These are phyloP conservation scores for Leptodirus hochenwartii DNA, from an alignment of 2,888 invertebrate genomes.

Conservation along the genomic window DNA sequence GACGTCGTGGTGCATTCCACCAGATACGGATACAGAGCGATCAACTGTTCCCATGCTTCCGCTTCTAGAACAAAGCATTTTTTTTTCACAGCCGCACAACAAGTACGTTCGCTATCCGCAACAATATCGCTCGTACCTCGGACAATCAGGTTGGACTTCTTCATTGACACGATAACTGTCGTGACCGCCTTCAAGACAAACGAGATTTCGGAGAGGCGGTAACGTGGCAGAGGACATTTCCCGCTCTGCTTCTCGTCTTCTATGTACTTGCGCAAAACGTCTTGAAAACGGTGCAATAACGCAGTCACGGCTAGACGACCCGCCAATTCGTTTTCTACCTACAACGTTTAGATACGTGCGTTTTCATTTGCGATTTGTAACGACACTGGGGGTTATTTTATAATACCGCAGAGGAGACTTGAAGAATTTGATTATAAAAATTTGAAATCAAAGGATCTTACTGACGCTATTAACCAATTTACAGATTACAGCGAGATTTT, in stretches of 20 bases:
- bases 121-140: too few relatives aligned
- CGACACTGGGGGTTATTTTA: too few relatives aligned
- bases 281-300: slow-evolving; percentile 78
- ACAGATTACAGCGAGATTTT: too few relatives aligned
- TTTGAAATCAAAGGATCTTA: too few relatives aligned
- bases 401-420: too few relatives aligned
- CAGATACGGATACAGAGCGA: slow-evolving; percentile 76
- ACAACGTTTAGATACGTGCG: too few relatives aligned
- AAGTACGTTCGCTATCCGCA: slow-evolving; percentile 61
- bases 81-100: too few relatives aligned
- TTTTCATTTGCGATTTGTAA: too few relatives aligned
- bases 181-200: slow-evolving; percentile 90
- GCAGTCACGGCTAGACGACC: slow-evolving; percentile 79
- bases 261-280: slow-evolving; percentile 75
- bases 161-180: slow-evolving; percentile 79
- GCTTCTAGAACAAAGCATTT: slow-evolving; percentile 47
- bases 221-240: slow-evolving; percentile 74
- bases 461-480: too few relatives aligned
- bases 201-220: slow-evolving; percentile 85
- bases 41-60: slow-evolving; percentile 84
- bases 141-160: too few relatives aligned
- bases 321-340: slow-evolving; percentile 44
- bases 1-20: slow-evolving; percentile 73
- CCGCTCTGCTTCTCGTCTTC: slow-evolving; percentile 69
- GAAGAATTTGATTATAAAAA: too few relatives aligned